Percentiles rank a stretch among this genome's conserved stretches.
phyloP scores from a whole-genome alignment of 2,888 invertebrate genomes.

The Liposcelis brunnea region DNA sequence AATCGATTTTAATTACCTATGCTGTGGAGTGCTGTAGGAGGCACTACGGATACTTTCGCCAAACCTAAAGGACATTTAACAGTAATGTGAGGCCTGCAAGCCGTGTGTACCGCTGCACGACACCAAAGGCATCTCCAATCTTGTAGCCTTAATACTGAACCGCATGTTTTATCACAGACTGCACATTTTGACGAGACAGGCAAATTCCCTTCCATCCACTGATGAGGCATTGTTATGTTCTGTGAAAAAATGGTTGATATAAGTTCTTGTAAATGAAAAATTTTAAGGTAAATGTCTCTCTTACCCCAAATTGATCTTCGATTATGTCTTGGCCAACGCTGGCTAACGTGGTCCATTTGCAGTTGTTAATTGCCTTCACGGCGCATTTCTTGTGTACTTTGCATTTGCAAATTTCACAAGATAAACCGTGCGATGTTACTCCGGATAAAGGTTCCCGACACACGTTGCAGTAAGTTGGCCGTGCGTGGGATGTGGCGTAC shows the following conservation, averaged over 20 bases:
- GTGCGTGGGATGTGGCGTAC: slow-evolving; percentile 86
- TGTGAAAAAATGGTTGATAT: slow-evolving; percentile 37
- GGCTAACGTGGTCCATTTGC: slow-evolving; percentile 95
- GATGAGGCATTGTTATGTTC: slow-evolving; percentile 90
- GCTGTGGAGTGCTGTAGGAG: slow-evolving; percentile 82
- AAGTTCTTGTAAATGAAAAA: too few species aligned
- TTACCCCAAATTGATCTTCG: slow-evolving; percentile 79
- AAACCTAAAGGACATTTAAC: slow-evolving; percentile 74
- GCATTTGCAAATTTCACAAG: slow-evolving; percentile 94
- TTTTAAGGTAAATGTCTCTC: too few species aligned
- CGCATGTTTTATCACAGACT: slow-evolving; percentile 90
- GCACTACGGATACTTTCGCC: slow-evolving; percentile 80
- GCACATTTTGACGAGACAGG: slow-evolving; percentile 87
- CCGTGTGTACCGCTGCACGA: slow-evolving; percentile 76
- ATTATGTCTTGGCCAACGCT: slow-evolving; percentile 90
- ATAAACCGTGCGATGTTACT: slow-evolving; percentile 87
- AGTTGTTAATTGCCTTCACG: slow-evolving; percentile 78
- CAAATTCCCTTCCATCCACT: slow-evolving; percentile 95
- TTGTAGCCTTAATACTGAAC: slow-evolving; percentile 83
- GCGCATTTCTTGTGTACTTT: slow-evolving; percentile 94
- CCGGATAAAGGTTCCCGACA: slow-evolving; percentile 82
- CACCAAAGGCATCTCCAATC: slow-evolving; percentile 98
- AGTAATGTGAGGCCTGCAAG: slow-evolving; percentile 64
- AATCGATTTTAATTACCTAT: slow-evolving; percentile 34
- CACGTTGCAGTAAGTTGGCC: slow-evolving; percentile 94